These are phyloP conservation scores for Dione juno DNA, from an alignment of 2,888 invertebrate species.

Conservation along the genomic window DNA sequence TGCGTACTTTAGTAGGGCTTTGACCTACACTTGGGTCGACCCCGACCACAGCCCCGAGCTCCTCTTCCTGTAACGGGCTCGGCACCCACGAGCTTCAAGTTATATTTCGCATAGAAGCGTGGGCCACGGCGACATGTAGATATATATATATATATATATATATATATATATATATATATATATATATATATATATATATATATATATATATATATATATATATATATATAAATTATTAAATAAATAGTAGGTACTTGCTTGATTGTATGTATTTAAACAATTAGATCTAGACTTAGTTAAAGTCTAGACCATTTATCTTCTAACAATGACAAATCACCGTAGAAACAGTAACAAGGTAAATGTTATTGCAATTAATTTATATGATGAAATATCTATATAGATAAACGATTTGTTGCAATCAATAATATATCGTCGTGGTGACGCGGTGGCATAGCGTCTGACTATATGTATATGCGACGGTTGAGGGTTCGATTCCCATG, in stretches of 20 bases:
- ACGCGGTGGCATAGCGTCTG: no score
- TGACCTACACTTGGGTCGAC: no score
- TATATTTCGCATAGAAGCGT: no score
- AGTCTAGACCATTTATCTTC: constrained; percentile 45
- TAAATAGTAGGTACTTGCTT: neutral
- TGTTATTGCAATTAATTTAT: constrained; percentile 21
- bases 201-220: neutral
- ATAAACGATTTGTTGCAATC: neutral
- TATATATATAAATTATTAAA: neutral
- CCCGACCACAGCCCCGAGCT: no score
- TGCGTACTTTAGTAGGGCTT: neutral
- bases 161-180: neutral
- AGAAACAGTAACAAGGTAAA: constrained; percentile 21
- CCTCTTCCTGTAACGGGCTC: no score
- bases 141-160: no score
- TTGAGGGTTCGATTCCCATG: no score
- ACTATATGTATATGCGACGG: no score
- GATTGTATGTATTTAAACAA: constrained; percentile 1
- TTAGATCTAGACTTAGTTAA: constrained; percentile 17
- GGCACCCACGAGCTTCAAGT: no score
- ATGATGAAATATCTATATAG: constrained; percentile 5
- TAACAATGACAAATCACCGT: constrained; percentile 30
- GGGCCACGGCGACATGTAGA: no score
- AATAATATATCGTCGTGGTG: neutral
- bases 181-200: neutral